Evolutionary conservation across 1,140 invertebrate species (phyloP).

Genomic region (Temnothorax longispinosus): DNA sequence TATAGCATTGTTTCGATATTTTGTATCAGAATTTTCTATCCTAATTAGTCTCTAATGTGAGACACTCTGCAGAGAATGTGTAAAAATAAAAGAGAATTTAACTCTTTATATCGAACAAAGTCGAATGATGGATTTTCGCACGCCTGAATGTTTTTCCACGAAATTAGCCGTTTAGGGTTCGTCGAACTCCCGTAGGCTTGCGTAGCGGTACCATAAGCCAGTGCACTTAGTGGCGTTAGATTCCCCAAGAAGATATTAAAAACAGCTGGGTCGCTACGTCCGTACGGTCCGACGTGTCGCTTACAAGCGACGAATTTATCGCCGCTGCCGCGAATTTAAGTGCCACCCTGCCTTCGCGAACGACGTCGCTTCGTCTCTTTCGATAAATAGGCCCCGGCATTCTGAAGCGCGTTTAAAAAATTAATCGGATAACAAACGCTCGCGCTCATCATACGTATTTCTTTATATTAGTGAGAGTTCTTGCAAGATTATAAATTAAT

Average conservation of each 20-base stretch:
- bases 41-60: background rate
- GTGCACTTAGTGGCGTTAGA: slow-evolving; percentile 71
- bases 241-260: slow-evolving; percentile 78
- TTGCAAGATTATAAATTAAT: slow-evolving; percentile 23
- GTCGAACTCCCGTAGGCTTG: slow-evolving; percentile 52
- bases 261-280: slow-evolving; percentile 73
- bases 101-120: background rate
- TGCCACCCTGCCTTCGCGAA: slow-evolving; percentile 49
- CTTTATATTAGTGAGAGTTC: background rate
- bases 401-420: slow-evolving; percentile 46
- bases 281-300: slow-evolving; percentile 63
- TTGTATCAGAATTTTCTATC: background rate
- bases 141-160: background rate
- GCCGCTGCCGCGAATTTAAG: slow-evolving; percentile 66
- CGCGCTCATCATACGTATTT: background rate
- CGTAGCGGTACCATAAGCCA: slow-evolving; percentile 56
- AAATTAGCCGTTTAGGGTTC: slow-evolving; percentile 52
- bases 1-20: background rate
- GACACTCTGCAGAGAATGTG: background rate
- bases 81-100: background rate
- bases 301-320: slow-evolving; percentile 74
- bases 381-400: slow-evolving; percentile 56
- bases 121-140: background rate
- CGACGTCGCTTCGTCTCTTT: slow-evolving; percentile 54
- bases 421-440: slow-evolving; percentile 50